phyloP scores from a whole-genome alignment of 2,113 vertebrate species.

The Charina bottae region DNA sequence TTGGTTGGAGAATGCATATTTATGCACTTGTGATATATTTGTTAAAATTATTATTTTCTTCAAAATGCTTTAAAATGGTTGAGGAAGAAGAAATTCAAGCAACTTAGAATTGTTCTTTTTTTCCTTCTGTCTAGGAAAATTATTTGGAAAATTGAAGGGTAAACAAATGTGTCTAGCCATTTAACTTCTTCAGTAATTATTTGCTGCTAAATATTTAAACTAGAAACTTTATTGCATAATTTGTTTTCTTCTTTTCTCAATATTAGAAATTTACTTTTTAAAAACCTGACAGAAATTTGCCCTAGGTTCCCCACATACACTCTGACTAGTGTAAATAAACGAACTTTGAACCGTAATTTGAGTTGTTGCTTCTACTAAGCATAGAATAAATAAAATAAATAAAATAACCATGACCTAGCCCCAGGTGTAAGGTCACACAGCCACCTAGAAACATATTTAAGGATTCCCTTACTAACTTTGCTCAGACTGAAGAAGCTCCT shows the following conservation, averaged over 20 bases:
- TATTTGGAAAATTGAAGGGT: not conserved
- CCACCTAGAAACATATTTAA: too few relatives aligned
- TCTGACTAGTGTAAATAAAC: not conserved
- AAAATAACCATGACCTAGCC: too few relatives aligned
- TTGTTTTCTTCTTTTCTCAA: not conserved
- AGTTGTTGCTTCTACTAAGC: not conserved
- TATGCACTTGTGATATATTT: not conserved
- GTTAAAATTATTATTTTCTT: not conserved
- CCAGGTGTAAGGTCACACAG: too few relatives aligned
- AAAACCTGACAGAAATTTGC: not conserved
- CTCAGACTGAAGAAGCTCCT: too few relatives aligned
- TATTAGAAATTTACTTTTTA: not conserved
- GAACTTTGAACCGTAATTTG: not conserved
- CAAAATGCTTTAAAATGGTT: not conserved
- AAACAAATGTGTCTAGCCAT: not conserved
- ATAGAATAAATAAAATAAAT: too few relatives aligned
- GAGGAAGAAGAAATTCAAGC: not conserved
- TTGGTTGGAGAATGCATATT: not conserved
- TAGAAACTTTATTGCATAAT: not conserved
- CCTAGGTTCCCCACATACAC: too few relatives aligned
- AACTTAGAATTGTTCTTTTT: not conserved
- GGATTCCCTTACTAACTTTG: too few relatives aligned
- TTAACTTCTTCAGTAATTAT: not conserved
- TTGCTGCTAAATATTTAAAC: not conserved
- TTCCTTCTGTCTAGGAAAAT: not conserved